phyloP scores from a whole-genome alignment of 2,888 invertebrate genomes.

The Rhodophaea formosa region DNA sequence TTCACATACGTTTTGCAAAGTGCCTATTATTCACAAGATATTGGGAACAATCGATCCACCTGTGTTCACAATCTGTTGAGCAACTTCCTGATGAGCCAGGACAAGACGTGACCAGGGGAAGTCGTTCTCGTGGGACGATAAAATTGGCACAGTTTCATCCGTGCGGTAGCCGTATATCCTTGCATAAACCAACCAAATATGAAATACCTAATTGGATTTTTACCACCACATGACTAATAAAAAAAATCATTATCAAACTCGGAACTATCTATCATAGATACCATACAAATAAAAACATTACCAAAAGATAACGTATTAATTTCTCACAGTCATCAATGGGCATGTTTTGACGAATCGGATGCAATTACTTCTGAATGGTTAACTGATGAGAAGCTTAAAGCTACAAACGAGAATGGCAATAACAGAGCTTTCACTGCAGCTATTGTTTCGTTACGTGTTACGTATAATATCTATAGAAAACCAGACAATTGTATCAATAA shows the following conservation, averaged over 20 bases:
- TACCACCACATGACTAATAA: not conserved
- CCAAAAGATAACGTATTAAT: slow-evolving; percentile 17
- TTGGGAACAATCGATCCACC: too few species aligned
- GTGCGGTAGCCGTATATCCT: too few species aligned
- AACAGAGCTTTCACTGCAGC: slow-evolving; percentile 53
- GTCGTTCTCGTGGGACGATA: too few species aligned
- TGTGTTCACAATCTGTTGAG: too few species aligned
- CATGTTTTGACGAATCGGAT: slow-evolving; percentile 38
- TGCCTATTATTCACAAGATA: too few species aligned
- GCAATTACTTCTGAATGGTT: slow-evolving; percentile 41
- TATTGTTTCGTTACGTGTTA: slow-evolving; percentile 64
- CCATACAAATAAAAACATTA: not conserved
- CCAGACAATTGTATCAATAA: slow-evolving; percentile 52
- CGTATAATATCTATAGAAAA: slow-evolving; percentile 62
- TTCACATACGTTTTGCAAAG: too few species aligned
- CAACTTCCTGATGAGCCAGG: too few species aligned
- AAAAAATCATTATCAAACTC: not conserved
- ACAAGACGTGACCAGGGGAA: too few species aligned
- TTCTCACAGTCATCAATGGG: slow-evolving; percentile 12
- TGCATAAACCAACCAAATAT: too few species aligned
- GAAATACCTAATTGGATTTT: too few species aligned
- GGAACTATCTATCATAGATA: not conserved
- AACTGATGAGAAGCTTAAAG: slow-evolving; percentile 42
- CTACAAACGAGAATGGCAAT: slow-evolving; percentile 43
- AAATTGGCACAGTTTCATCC: too few species aligned